These are phyloP conservation scores for Colostygia pectinataria DNA, from an alignment of 2,888 invertebrate genomes.

Conservation along the genomic window DNA sequence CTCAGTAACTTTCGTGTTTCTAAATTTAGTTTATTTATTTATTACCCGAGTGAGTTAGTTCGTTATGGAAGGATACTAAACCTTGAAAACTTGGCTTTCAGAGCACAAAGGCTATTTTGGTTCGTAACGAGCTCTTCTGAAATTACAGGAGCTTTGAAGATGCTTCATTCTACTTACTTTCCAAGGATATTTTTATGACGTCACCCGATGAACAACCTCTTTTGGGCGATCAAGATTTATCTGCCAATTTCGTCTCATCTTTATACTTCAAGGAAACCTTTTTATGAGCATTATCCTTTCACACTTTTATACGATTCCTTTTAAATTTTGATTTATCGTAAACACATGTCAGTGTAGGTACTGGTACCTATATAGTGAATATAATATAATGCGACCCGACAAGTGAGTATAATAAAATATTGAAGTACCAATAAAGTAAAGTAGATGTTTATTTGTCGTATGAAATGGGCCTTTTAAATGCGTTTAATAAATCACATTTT, in stretches of 20 bases:
- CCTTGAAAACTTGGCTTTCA: neutral
- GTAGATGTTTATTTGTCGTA: conserved; percentile 37
- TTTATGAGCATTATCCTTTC: conserved; percentile 15
- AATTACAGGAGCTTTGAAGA: conserved; percentile 8
- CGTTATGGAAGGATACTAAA: neutral
- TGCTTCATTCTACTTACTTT: conserved; percentile 6
- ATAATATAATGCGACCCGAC: conserved; percentile 27
- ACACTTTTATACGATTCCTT: conserved; percentile 13
- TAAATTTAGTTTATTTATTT: no score
- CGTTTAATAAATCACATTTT: conserved; percentile 33
- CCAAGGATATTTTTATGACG: conserved; percentile 17
- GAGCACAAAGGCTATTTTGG: conserved; percentile 1
- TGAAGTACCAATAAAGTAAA: conserved; percentile 37
- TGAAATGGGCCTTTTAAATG: conserved; percentile 29
- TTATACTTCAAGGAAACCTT: conserved; percentile 7
- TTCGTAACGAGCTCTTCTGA: conserved; percentile 10
- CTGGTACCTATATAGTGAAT: conserved; percentile 24
- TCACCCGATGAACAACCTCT: conserved; percentile 1
- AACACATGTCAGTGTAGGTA: conserved; percentile 28
- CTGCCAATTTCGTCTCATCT: conserved; percentile 11
- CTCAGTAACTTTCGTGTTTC: no score
- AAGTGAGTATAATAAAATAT: conserved; percentile 32
- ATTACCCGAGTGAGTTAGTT: no score
- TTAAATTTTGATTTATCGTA: conserved; percentile 27
- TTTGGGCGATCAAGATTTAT: conserved; percentile 19